Evolutionary conservation across 2,888 invertebrate genomes (phyloP).

Genomic region (Diogma glabrata): DNA sequence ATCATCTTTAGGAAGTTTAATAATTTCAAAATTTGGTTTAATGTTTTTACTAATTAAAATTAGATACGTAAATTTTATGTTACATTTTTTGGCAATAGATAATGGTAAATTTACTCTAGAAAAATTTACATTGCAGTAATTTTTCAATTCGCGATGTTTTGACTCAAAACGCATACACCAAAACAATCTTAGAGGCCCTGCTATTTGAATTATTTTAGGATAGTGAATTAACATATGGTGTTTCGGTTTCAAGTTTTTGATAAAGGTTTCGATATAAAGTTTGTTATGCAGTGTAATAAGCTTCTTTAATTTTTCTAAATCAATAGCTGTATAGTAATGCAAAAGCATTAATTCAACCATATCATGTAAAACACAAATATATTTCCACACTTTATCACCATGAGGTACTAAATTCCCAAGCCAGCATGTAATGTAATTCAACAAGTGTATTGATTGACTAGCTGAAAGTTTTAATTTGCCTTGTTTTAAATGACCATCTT

Average conservation of each 20-base stretch:
- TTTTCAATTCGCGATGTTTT: conserved; percentile 13
- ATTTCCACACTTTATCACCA: background rate
- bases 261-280: conserved; percentile 11
- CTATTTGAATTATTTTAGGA: conserved; percentile 9
- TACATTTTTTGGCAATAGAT: background rate
- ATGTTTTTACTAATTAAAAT: background rate
- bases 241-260: conserved; percentile 14
- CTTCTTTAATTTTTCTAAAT: background rate
- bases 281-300: conserved; percentile 11
- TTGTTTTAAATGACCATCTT: background rate
- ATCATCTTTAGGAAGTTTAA: background rate
- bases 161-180: conserved; percentile 16
- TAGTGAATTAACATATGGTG: conserved; percentile 14
- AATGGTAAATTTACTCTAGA: conserved; percentile 1
- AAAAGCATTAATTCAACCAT: background rate
- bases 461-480: background rate
- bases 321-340: background rate
- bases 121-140: background rate
- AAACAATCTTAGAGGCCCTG: conserved; percentile 13
- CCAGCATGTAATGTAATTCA: background rate
- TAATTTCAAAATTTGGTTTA: background rate
- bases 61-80: background rate
- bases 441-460: background rate
- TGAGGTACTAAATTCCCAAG: background rate
- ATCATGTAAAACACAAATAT: background rate